phyloP scores from a whole-genome alignment of 1,140 invertebrate species.

The Anthonomus grandis region DNA sequence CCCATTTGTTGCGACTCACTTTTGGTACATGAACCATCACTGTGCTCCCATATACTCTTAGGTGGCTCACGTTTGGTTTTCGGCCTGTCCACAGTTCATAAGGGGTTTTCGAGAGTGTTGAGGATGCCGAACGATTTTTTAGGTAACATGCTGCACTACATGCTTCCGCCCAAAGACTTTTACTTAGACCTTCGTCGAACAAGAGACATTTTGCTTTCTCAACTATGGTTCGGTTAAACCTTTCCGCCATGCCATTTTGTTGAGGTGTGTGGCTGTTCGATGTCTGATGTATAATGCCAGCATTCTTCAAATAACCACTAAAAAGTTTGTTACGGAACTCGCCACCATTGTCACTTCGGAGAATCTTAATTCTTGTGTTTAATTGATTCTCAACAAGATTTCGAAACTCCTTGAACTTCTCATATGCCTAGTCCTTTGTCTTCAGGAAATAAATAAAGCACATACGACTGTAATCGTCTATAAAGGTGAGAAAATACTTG shows the following conservation, averaged over 20 bases:
- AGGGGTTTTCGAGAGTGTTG: slow-evolving; percentile 34
- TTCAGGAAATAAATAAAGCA: slow-evolving; percentile 44
- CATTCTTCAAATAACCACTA: slow-evolving; percentile 31
- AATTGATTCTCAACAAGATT: slow-evolving; percentile 38
- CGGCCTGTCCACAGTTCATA: slow-evolving; percentile 33
- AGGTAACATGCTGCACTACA: slow-evolving; percentile 49
- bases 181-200: slow-evolving; percentile 38
- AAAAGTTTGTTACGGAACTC: slow-evolving; percentile 38
- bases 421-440: slow-evolving; percentile 36
- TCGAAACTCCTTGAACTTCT: slow-evolving; percentile 38
- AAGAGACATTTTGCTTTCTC: slow-evolving; percentile 47
- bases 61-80: slow-evolving; percentile 38
- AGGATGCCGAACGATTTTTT: slow-evolving; percentile 43
- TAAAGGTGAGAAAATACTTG: slow-evolving; percentile 46
- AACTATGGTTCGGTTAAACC: slow-evolving; percentile 46
- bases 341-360: slow-evolving; percentile 28
- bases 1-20: slow-evolving; percentile 34
- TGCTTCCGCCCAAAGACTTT: slow-evolving; percentile 49
- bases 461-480: slow-evolving; percentile 47
- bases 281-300: slow-evolving; percentile 34
- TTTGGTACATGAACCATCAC: slow-evolving; percentile 41
- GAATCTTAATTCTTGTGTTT: slow-evolving; percentile 45
- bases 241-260: slow-evolving; percentile 49
- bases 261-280: slow-evolving; percentile 43
- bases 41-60: slow-evolving; percentile 43